Base-by-base conservation (phyloP, 1,140 invertebrate species). In the Cydia splendana region DNA sequence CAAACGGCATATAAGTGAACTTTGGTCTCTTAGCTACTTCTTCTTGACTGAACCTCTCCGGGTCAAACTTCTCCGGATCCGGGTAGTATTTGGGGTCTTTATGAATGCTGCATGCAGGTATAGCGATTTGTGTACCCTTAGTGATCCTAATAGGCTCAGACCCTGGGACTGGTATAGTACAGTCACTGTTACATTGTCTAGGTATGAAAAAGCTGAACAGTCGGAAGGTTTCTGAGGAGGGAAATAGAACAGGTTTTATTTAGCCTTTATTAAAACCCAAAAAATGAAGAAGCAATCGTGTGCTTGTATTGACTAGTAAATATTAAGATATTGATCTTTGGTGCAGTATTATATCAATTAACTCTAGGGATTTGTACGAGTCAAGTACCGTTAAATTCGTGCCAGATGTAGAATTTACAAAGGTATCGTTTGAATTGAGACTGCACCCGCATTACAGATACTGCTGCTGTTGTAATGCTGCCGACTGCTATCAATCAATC, bases 1-100 rank as follows among this genome's bases (percentile, higher is more conserved):
- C 76, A 51, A 77, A 77, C 24, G 76, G 76, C 18, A 77, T 77
- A 9, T 13, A 77, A 30, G 77, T 51, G 42, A 74, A 77, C 6
- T n/a, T 18, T 6, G 30, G 74, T 53, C 65, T 78, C 20, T 65
- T 78, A 7, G 28, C 24, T 69, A 75, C 57, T 13, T 69, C 62
- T n/a, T 76, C 75, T 15, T 45, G 30, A 38, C 65, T 34, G 12
- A 77, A 77, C 24, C 76, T 71, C 18, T 77, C 76, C 20, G 76
- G 76, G n/a, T 77, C 24, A 34, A 73, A 77, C 4, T 1, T 57
- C n/a, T 73, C 67, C 13, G 76, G 76, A 12, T 77, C 34, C n/a
- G 65, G 48, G 38, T 57, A 77, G n/a, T 73, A 77, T 53, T 77
- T 77, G 13, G 34, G 30, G 28, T 74, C 65, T 10, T 18, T 73